Evolutionary conservation across 2,113 vertebrate genomes (phyloP), one percentile per base, ranked within the genome.

Genomic region (Pelecanoides urinatrix): DNA sequence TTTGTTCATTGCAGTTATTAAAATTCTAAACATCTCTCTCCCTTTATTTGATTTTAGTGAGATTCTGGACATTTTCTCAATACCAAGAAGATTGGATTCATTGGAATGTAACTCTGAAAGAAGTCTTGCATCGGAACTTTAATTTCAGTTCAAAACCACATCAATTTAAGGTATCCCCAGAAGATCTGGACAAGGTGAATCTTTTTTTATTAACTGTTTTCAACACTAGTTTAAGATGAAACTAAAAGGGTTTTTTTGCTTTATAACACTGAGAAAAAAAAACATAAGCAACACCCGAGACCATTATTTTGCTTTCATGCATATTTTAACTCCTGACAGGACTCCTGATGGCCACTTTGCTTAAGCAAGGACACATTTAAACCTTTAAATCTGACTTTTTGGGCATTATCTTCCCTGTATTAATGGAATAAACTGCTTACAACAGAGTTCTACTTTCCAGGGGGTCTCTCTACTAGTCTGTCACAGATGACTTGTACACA

Each of bases 1-100:
- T 72, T 94, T 97, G 91, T 87, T 85, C 94, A 91, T 7, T 56
- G 62, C 68, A 76, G 89, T 97, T 97, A 97, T 97, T 96, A 94
- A 95, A 92, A 96, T 92, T 94, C 92, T 83, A 95, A 92, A 84
- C 91, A 94, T 81, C 90, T 94, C 81, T 58, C 70, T 95, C 58
- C 49, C 62, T 96, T 97, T 96, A 97, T 97, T 97, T 97, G 96
- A 96, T 95, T 94, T 94, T 56, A 82, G 77, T 50, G 77, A 94
- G 91, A 97, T 97, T 94, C 45, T 52, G 72, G 95, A 82, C 86
- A 87, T 91, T 85, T 96, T 82, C 84, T 95, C 92, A 89, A 82
- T 89, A 76, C 53, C 32, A 50, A 73, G 81, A 76, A 91, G 88
- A 94, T 52, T 78, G 67, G 52, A 89, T 96, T 85, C 86, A 82